A percentile compares a stretch with the other conserved stretches of the same genome.
Evolutionary conservation across 2,888 invertebrate species (phyloP).

Genomic region (Volucella zonaria): DNA sequence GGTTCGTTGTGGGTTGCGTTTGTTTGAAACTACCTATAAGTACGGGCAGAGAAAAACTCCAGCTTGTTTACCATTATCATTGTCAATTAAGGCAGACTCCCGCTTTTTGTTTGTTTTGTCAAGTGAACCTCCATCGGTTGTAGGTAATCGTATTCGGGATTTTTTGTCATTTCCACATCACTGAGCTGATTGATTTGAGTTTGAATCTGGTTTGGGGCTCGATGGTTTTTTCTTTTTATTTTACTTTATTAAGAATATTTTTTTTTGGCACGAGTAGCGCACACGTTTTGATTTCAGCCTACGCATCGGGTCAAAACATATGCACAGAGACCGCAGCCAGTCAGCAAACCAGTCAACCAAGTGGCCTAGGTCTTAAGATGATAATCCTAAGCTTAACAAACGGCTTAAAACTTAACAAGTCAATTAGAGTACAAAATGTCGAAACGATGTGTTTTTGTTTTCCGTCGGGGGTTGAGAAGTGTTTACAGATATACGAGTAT

Average conservation of each 20-base stretch:
- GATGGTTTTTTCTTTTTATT: constrained; percentile 1
- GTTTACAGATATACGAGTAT: constrained; percentile 8
- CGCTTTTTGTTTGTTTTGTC: constrained; percentile 42
- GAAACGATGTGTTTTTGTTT: constrained; percentile 55
- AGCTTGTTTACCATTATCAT: constrained; percentile 32
- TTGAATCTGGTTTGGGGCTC: constrained; percentile 19
- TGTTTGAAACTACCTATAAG: neutral
- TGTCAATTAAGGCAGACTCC: constrained; percentile 31
- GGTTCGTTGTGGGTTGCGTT: constrained; percentile 34
- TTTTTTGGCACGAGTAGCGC: constrained; percentile 64
- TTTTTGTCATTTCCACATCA: constrained; percentile 44
- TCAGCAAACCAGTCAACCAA: constrained; percentile 13
- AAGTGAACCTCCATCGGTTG: constrained; percentile 32
- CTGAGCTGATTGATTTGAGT: constrained; percentile 56
- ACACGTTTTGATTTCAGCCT: constrained; percentile 51
- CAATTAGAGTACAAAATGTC: constrained; percentile 62
- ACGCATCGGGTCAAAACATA: constrained; percentile 36
- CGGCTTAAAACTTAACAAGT: constrained; percentile 64
- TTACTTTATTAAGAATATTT: neutral
- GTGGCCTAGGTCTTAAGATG: constrained; percentile 54
- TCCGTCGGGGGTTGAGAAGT: constrained; percentile 5
- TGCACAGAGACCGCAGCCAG: constrained; percentile 1
- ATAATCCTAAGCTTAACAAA: constrained; percentile 63
- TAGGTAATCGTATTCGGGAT: constrained; percentile 17
- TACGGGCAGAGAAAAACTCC: constrained; percentile 23